A percentile compares a stretch with the other conserved stretches of the same genome.
Evolutionary conservation across 1,140 invertebrate species (phyloP).

Genomic region (Mya arenaria): DNA sequence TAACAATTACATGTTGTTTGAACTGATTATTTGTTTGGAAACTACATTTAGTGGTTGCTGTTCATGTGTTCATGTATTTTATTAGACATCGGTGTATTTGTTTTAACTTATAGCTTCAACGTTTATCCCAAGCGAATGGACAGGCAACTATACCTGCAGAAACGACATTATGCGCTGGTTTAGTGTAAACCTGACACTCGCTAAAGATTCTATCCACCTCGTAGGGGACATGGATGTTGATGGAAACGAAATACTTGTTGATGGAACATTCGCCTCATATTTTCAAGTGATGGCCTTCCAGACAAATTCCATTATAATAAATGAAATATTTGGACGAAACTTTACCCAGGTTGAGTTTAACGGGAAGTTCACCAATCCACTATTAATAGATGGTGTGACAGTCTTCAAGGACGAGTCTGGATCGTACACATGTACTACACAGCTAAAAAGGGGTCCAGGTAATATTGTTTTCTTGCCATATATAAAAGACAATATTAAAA

Average conservation of each 20-base stretch:
- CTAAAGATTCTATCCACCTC: not conserved
- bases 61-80: no score
- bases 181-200: constrained; percentile 27
- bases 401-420: constrained; percentile 1
- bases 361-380: constrained; percentile 2
- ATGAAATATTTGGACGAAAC: constrained; percentile 24
- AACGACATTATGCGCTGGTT: constrained; percentile 28
- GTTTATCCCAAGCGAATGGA: constrained; percentile 38
- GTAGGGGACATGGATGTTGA: constrained; percentile 32
- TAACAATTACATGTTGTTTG: no score
- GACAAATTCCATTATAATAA: not conserved
- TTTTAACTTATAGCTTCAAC: constrained; percentile 2
- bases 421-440: constrained; percentile 12
- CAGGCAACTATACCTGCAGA: constrained; percentile 42
- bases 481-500: no score
- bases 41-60: no score
- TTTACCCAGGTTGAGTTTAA: constrained; percentile 42
- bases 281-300: constrained; percentile 39
- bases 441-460: constrained; percentile 32
- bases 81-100: no score
- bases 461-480: no score
- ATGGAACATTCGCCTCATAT: constrained; percentile 32
- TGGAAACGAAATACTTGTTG: not conserved
- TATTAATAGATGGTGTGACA: constrained; percentile 46
- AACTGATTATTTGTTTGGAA: no score